A percentile compares a stretch with the other conserved stretches of the same genome.
These are phyloP conservation scores for Bungarus multicinctus DNA, from an alignment of 2,113 vertebrate species.

Conservation along the genomic window DNA sequence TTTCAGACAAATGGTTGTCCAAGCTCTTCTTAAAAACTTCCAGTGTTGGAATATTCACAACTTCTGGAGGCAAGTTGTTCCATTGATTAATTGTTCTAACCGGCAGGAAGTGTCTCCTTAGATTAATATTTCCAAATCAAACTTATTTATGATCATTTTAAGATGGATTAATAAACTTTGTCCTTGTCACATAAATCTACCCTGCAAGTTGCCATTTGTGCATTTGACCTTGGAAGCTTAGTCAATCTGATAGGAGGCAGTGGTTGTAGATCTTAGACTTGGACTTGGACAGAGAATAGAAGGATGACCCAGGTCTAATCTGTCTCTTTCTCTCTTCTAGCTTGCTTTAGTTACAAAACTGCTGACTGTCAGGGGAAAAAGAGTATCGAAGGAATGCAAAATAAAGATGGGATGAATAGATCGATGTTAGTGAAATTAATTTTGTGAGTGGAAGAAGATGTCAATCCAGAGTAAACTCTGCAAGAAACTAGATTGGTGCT, in stretches of 20 bases:
- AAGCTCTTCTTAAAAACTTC: too few species aligned
- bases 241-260: not conserved
- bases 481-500: not conserved
- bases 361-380: too few species aligned
- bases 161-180: not conserved
- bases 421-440: conserved; percentile 12
- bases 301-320: not conserved
- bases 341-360: not conserved
- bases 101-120: too few species aligned
- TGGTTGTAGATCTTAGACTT: not conserved
- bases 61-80: too few species aligned
- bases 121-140: not conserved
- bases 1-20: too few species aligned
- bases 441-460: not conserved
- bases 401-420: not conserved
- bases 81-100: too few species aligned
- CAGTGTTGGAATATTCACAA: too few species aligned
- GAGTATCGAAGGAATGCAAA: not conserved
- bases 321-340: not conserved
- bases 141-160: not conserved
- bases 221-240: not conserved
- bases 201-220: not conserved
- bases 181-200: not conserved
- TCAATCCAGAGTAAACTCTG: not conserved
- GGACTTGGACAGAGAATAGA: not conserved